Base-by-base conservation (phyloP, 2,888 invertebrate genomes). In the Dicycla oo region DNA sequence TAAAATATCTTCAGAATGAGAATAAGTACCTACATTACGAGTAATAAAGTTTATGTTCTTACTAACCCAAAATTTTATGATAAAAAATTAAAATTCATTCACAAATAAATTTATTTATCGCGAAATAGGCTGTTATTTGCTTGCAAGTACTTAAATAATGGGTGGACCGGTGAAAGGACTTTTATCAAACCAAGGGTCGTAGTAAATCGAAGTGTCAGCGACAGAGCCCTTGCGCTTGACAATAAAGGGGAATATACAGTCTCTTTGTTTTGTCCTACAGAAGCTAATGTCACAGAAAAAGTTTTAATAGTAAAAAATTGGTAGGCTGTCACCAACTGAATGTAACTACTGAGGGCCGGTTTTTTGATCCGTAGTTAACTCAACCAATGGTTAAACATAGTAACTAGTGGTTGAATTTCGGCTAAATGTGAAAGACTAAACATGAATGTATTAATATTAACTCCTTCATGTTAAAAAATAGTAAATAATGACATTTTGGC, bases 161-260 rank as follows among this genome's bases (percentile, higher is more conserved):
- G 88, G 88, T 89, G 89, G 88, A 88, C 89, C 90, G 86, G 88
- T 91, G 88, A 91, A 91, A 91, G 91, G 91, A 92, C 90, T 94
- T 94, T 92, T 94, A 92, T 93, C 92, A 93, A 92, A 91, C 92
- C 91, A 92, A 93, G 93, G 94, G 93, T 92, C 91, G 92, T 88
- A 92, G 90, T 94, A 94, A 94, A 94, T 95, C 93, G 94, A 95
- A 93, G 92, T 95, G 95, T 95, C 95, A 93, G 86, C 88, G 83
- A 82, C 95, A 94, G 91, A 88, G 79, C 87, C 89, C 91, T 91
- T 93, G 93, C 91, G 86, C 90, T 92, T 93, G 93, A 94, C 94
- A 94, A 93, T 93, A 91, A 92, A 93, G 90, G 89, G 80, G 81
- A 89, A 93, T 92, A 92, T 91, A 92, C 87, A 90, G 89, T 90